A percentile compares a stretch with the other conserved stretches of the same genome.
phyloP scores from a whole-genome alignment of 2,797 vertebrate genomes.

The Tamandua tetradactyla region DNA sequence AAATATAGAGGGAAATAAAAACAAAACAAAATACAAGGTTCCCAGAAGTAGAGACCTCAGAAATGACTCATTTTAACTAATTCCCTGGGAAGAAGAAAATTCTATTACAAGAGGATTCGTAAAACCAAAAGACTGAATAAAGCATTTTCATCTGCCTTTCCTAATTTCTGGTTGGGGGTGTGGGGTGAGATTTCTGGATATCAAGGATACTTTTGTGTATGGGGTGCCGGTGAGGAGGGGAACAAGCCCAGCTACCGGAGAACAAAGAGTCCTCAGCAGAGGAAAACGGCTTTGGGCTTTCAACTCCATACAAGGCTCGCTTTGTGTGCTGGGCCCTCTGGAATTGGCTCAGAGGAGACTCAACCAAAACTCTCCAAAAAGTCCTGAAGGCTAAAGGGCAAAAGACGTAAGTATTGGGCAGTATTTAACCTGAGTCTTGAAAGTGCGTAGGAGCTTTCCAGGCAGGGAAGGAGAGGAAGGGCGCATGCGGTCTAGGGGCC shows the following conservation, averaged over 20 bases:
- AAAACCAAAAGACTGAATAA: background rate
- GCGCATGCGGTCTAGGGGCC: background rate
- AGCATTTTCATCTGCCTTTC: background rate
- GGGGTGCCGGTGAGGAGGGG: background rate
- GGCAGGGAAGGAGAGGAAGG: background rate
- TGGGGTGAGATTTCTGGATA: background rate
- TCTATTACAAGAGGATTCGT: background rate
- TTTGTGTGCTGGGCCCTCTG: background rate
- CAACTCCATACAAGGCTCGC: background rate
- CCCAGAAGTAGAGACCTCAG: background rate
- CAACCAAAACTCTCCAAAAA: background rate
- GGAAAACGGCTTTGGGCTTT: background rate
- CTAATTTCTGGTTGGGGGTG: rapidly evolving
- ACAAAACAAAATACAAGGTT: background rate
- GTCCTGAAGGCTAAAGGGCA: rapidly evolving
- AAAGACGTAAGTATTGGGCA: no score
- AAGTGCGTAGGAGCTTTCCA: background rate
- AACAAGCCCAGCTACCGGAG: background rate
- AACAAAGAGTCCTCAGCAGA: background rate
- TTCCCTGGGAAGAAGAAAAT: background rate
- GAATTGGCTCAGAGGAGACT: background rate
- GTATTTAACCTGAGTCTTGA: no score
- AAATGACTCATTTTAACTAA: background rate
- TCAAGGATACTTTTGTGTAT: background rate
- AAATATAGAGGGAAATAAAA: background rate